A percentile compares a stretch with the other conserved stretches of the same genome.
These are phyloP conservation scores for Salminus brasiliensis DNA, from an alignment of 2,113 vertebrate species.

Conservation along the genomic window DNA sequence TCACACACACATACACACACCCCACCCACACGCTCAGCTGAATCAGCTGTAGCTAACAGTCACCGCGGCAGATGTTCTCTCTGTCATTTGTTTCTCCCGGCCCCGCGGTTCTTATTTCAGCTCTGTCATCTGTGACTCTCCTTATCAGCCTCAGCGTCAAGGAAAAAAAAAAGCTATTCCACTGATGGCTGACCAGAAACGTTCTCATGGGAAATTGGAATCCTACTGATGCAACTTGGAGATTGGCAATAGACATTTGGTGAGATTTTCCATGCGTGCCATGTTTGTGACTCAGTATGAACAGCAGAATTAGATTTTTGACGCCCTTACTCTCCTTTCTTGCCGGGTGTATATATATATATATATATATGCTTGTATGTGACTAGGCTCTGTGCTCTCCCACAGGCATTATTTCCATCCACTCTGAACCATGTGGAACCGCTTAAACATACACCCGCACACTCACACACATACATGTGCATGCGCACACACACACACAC, in stretches of 20 bases:
- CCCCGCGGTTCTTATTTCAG: constrained; percentile 22
- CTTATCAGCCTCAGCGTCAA: constrained; percentile 13
- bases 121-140: constrained; percentile 19
- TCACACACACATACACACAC: background rate
- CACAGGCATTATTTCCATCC: constrained; percentile 43
- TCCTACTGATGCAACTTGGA: background rate
- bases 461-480: constrained; percentile 35
- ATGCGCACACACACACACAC: constrained; percentile 37
- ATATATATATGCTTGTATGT: constrained; percentile 21
- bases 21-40: constrained; percentile 33
- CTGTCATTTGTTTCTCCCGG: constrained; percentile 44
- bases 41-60: constrained; percentile 46
- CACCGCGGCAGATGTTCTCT: constrained; percentile 40
- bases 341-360: constrained; percentile 5
- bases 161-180: background rate
- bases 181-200: constrained; percentile 10
- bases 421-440: constrained; percentile 71
- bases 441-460: constrained; percentile 65
- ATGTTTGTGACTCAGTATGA: background rate
- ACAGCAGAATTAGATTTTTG: constrained; percentile 4
- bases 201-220: constrained; percentile 37
- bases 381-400: constrained; percentile 35
- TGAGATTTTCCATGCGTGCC: constrained; percentile 16
- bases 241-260: constrained; percentile 5
- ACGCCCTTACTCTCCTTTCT: background rate